Base-by-base conservation (phyloP, 2,797 vertebrate species). In the Melanotaenia parkinsoni region DNA sequence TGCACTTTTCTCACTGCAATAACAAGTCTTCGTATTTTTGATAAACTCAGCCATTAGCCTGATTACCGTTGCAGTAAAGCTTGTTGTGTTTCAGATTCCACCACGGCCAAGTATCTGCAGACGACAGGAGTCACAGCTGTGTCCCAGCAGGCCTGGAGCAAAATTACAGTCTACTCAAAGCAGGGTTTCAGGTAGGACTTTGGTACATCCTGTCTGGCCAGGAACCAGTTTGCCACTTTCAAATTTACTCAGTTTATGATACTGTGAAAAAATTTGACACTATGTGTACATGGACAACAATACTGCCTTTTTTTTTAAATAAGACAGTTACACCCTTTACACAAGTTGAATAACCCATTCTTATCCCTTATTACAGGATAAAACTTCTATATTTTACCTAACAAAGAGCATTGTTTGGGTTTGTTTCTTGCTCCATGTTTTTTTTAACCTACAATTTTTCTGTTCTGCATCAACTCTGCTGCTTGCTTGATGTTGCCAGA, bases 81-180 rank as follows among this genome's bases (percentile, higher is more conserved):
- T 22, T 59, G 38, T 79, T 74, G 9, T 30, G 37, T 90, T 83
- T 67, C 80, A 95, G 96, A 95, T 59, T 99, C 98, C 3, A 86
- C 91, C 3, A 95, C 95, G 1, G 96, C 95, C 13, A 78, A 0
- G 18, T 87, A 95, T 68, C 95, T 99, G 11, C 93, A 33, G 20
- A 94, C 89, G 45, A 95, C 94, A 0, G 96, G 97, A 13, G 1
- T 97, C 79, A 91, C 95, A 58, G 91, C 92, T 0, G 94, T 90
- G 4, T 93, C 90, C 2, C 95, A 95, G 75, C 95, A 96, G 67
- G 92, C 93, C 54, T 97, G 94, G 95, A 86, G 88, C 80, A 96
- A 93, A 85, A 88, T 95, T 26, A 95, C 94, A 3, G 76, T 90
- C 4, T 94, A 93, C 88, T 88, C 94, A 32, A 92, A 94, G 1